Conservation (phyloP, 2,113 vertebrate species). For the Grallaria varia region DNA sequence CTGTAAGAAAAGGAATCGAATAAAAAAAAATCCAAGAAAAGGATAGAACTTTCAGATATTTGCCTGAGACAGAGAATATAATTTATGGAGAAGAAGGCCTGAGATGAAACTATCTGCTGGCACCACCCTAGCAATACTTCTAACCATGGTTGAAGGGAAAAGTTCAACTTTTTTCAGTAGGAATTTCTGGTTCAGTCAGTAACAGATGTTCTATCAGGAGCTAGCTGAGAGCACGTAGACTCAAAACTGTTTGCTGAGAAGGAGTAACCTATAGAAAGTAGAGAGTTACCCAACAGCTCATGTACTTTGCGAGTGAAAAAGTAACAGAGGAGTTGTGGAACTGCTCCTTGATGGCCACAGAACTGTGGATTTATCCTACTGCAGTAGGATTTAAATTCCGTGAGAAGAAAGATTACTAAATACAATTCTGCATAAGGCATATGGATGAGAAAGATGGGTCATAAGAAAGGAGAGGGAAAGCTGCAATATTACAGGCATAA, state of each 20-base stretch:
- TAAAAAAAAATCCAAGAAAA: not conserved
- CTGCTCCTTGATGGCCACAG: not conserved
- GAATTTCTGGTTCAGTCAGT: not conserved
- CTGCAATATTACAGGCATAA: not conserved
- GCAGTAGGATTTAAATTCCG: not conserved
- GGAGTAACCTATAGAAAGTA: not conserved
- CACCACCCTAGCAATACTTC: not conserved
- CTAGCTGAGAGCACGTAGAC: not conserved
- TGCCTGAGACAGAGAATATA: not conserved
- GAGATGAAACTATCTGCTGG: not conserved
- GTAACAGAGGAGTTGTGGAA: not conserved
- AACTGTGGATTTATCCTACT: no score
- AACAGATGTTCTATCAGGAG: not conserved
- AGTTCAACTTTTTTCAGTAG: not conserved
- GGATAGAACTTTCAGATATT: not conserved
- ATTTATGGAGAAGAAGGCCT: not conserved
- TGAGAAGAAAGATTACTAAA: not conserved
- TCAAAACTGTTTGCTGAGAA: not conserved
- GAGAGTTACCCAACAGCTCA: not conserved
- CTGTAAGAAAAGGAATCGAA: not conserved
- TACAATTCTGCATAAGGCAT: not conserved
- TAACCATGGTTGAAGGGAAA: accelerated
- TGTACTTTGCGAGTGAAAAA: not conserved
- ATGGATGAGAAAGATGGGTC: accelerated
- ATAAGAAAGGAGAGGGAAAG: not conserved